Percentiles rank a stretch among this genome's conserved stretches.
Evolutionary conservation across 2,888 invertebrate genomes (phyloP).

Genomic region (Archips crataeganus): DNA sequence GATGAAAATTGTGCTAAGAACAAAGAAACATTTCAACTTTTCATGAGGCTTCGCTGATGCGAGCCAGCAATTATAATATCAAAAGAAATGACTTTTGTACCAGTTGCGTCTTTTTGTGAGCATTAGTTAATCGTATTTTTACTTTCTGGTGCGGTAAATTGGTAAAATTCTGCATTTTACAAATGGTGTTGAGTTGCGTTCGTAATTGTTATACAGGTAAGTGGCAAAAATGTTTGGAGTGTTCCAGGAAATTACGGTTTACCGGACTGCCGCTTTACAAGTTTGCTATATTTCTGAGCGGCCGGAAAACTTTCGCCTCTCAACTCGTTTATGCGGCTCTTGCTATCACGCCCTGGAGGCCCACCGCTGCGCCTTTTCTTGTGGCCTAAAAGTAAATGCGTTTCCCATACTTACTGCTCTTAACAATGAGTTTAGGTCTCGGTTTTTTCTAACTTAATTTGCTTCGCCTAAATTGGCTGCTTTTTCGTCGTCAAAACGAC

Average conservation of each 20-base stretch:
- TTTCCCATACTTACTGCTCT: slow-evolving; percentile 21
- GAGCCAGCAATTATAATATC: slow-evolving; percentile 60
- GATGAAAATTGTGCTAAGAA: slow-evolving; percentile 58
- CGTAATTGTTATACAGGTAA: neutral
- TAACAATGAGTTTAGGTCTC: slow-evolving; percentile 7
- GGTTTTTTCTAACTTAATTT: neutral
- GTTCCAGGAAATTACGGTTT: slow-evolving; percentile 54
- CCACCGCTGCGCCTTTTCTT: slow-evolving; percentile 61
- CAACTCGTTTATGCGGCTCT: slow-evolving; percentile 67
- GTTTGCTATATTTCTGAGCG: slow-evolving; percentile 62
- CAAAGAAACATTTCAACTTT: slow-evolving; percentile 61
- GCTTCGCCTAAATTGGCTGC: neutral
- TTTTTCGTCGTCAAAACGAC: neutral
- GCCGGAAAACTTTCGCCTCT: slow-evolving; percentile 65
- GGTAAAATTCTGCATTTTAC: neutral
- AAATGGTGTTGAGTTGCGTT: neutral
- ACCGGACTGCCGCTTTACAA: slow-evolving; percentile 51
- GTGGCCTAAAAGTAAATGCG: slow-evolving; percentile 48
- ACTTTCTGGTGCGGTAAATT: neutral
- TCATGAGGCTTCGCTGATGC: slow-evolving; percentile 57
- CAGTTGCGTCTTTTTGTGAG: slow-evolving; percentile 22
- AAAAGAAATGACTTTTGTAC: slow-evolving; percentile 53
- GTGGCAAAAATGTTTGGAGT: slow-evolving; percentile 47
- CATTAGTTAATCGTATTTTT: neutral
- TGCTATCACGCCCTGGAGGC: slow-evolving; percentile 70